These are phyloP conservation scores for Ptychodera flava DNA, from an alignment of 35 echinoderm and acorn worm species.

Conservation along the genomic window DNA sequence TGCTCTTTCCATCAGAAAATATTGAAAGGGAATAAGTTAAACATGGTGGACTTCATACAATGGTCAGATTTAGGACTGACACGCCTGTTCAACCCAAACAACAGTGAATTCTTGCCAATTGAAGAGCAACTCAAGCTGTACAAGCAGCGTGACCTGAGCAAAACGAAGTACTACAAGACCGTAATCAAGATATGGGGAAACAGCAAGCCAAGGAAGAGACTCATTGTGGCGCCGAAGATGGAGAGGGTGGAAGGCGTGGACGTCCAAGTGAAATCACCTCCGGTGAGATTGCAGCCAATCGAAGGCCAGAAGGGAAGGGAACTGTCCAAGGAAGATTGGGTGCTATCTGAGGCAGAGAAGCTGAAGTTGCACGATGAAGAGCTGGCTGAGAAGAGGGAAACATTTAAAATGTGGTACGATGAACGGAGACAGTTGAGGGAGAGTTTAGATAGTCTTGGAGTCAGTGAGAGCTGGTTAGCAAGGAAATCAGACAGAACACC, in stretches of 20 bases:
- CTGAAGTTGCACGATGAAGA: slow-evolving; percentile 40
- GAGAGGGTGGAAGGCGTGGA: not conserved
- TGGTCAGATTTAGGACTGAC: slow-evolving; percentile 66
- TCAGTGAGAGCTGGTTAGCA: slow-evolving; percentile 69
- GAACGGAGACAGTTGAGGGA: slow-evolving; percentile 54
- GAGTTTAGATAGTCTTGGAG: slow-evolving; percentile 65
- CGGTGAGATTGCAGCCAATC: not conserved
- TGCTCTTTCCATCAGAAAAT: too few relatives aligned
- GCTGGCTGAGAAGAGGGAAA: slow-evolving; percentile 36
- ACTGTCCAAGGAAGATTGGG: slow-evolving; percentile 13
- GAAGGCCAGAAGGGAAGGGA: not conserved
- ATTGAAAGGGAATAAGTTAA: too few relatives aligned
- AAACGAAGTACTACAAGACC: slow-evolving; percentile 52
- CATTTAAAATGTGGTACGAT: slow-evolving; percentile 68
- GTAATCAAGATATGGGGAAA: slow-evolving; percentile 47
- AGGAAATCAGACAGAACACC: slow-evolving; percentile 61
- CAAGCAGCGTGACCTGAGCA: slow-evolving; percentile 51
- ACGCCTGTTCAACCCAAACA: slow-evolving; percentile 55
- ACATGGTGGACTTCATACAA: slow-evolving; percentile 5
- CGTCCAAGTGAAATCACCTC: not conserved
- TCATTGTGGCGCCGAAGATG: slow-evolving; percentile 24
- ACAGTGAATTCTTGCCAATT: slow-evolving; percentile 58
- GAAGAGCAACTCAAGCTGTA: slow-evolving; percentile 71
- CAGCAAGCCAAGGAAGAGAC: slow-evolving; percentile 25
- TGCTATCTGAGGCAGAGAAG: slow-evolving; percentile 51